Conservation (phyloP, 1,140 invertebrate species). For the Cherax destructor region DNA sequence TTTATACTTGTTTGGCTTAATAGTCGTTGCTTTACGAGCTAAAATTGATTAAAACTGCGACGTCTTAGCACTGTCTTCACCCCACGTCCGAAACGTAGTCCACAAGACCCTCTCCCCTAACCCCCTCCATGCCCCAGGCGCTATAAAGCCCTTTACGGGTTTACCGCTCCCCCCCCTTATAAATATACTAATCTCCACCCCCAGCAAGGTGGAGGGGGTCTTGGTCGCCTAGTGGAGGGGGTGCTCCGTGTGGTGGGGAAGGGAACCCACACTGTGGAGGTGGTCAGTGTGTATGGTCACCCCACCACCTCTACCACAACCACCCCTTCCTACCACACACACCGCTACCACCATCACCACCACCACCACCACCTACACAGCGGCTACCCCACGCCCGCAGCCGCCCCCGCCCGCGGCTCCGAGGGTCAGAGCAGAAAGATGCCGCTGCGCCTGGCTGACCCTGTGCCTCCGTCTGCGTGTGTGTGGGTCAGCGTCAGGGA, state of each 20-base stretch:
- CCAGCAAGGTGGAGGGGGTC: conserved; percentile 26
- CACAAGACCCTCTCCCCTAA: no score
- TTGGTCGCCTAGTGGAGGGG: conserved; percentile 19
- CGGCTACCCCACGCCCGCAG: not conserved
- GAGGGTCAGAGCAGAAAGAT: not conserved
- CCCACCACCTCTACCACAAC: not conserved
- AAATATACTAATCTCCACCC: not conserved
- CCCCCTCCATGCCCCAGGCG: no score
- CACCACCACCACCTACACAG: not conserved
- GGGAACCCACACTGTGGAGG: not conserved
- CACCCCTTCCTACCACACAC: not conserved
- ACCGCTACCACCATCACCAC: not conserved
- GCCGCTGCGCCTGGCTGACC: not conserved
- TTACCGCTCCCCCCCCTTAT: no score
- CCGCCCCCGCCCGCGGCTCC: not conserved
- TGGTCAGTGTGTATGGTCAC: conserved; percentile 36
- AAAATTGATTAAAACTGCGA: no score
- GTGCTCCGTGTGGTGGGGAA: conserved; percentile 5
- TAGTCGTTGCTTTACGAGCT: no score
- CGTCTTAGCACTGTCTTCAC: no score
- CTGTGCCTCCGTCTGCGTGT: not conserved
- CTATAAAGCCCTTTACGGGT: no score
- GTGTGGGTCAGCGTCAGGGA: conserved; percentile 53
- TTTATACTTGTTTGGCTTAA: no score
- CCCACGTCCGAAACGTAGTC: no score